These are phyloP conservation scores for Automeris io DNA, from an alignment of 2,888 invertebrate genomes.

Conservation along the genomic window DNA sequence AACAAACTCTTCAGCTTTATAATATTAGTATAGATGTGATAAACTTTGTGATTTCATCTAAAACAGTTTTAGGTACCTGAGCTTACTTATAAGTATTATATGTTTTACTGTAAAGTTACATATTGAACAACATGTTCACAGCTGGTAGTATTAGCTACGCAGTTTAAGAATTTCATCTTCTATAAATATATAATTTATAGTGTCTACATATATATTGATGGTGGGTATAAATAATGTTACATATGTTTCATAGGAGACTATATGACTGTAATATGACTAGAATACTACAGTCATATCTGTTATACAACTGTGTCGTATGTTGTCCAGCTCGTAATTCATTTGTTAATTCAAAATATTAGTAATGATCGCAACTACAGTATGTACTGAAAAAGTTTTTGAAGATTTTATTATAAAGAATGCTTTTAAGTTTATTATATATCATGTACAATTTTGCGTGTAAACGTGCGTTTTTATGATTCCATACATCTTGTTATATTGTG, in stretches of 20 bases:
- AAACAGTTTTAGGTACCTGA: too few relatives aligned
- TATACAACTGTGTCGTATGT: neutral
- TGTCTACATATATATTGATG: too few relatives aligned
- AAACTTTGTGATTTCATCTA: too few relatives aligned
- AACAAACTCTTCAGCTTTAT: too few relatives aligned
- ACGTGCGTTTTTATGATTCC: constrained; percentile 30
- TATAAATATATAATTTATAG: too few relatives aligned
- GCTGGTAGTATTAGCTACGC: too few relatives aligned
- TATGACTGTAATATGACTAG: too few relatives aligned
- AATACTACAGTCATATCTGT: neutral
- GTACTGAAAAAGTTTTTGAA: constrained; percentile 37
- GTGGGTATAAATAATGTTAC: neutral
- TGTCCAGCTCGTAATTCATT: neutral
- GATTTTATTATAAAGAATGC: constrained; percentile 15
- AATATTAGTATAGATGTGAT: too few relatives aligned
- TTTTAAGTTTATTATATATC: constrained; percentile 22
- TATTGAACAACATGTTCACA: too few relatives aligned
- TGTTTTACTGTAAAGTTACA: too few relatives aligned
- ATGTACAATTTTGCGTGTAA: constrained; percentile 25
- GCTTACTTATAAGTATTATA: too few relatives aligned
- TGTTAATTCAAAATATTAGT: neutral
- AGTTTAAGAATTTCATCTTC: too few relatives aligned
- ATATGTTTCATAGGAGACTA: neutral
- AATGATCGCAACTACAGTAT: constrained; percentile 26
- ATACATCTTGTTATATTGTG: constrained; percentile 4